phyloP scores from a whole-genome alignment of 2,888 invertebrate genomes.

The Netelia melanura region DNA sequence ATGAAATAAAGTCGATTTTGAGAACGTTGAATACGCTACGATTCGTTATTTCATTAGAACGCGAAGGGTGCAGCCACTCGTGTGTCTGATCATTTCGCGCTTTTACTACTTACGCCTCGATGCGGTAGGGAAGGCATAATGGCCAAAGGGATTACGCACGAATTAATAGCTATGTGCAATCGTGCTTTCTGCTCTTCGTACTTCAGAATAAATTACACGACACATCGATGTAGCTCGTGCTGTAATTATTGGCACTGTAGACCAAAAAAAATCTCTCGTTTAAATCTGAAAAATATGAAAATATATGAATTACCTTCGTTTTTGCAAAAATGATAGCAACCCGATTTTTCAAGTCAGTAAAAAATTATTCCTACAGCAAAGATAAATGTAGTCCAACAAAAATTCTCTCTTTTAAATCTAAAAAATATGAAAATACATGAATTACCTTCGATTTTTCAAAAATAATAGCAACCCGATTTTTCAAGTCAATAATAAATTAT shows the following conservation, averaged over 20 bases:
- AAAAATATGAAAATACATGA: no score
- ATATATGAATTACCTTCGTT: no score
- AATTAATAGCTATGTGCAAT: conserved; percentile 50
- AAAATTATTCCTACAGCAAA: no score
- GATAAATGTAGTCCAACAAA: no score
- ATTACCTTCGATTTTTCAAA: no score
- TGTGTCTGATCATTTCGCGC: conserved; percentile 54
- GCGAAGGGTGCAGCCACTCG: conserved; percentile 8
- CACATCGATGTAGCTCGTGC: neutral
- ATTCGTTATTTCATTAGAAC: conserved; percentile 56
- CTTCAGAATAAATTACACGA: conserved; percentile 27
- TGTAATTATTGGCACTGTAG: conserved; percentile 37
- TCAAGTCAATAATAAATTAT: no score
- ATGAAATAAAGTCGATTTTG: conserved; percentile 24
- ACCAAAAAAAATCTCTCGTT: no score
- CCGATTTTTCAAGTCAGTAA: no score
- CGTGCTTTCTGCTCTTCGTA: conserved; percentile 21
- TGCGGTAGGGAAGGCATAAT: conserved; percentile 8
- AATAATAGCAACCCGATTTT: no score
- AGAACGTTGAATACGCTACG: conserved; percentile 8
- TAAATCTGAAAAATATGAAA: no score
- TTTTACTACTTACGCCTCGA: conserved; percentile 39
- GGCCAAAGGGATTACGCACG: conserved; percentile 15
- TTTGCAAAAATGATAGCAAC: no score
- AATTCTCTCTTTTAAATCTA: no score